Evolutionary conservation across 1,140 invertebrate genomes (phyloP).

Genomic region (Hermatobates lingyangjiaoensis): DNA sequence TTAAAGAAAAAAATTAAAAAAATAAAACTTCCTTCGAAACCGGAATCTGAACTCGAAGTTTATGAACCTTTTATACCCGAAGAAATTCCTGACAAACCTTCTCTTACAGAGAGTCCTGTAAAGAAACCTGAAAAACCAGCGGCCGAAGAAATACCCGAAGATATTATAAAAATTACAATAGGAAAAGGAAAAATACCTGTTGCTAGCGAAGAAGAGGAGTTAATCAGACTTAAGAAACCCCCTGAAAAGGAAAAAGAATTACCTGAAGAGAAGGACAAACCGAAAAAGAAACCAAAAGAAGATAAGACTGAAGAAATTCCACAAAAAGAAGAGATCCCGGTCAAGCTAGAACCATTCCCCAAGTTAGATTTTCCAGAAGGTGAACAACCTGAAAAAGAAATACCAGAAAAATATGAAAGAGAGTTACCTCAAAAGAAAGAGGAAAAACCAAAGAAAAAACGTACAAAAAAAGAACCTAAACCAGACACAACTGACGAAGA

Average conservation of each 20-base stretch:
- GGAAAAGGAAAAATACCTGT: slow-evolving; percentile 15
- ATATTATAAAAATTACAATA: slow-evolving; percentile 9
- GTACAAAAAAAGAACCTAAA: slow-evolving; percentile 13
- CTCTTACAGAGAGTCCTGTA: too few relatives aligned
- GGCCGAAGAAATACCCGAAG: slow-evolving; percentile 11
- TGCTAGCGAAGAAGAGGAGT: slow-evolving; percentile 13
- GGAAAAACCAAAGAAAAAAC: slow-evolving; percentile 19
- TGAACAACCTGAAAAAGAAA: slow-evolving; percentile 15
- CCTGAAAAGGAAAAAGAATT: slow-evolving; percentile 20
- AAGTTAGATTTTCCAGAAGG: not conserved
- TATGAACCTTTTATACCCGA: slow-evolving; percentile 16
- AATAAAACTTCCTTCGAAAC: slow-evolving; percentile 24
- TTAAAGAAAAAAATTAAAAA: slow-evolving; percentile 10
- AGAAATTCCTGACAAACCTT: not conserved
- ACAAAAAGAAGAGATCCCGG: slow-evolving; percentile 17
- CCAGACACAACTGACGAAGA: slow-evolving; percentile 18
- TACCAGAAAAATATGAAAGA: slow-evolving; percentile 1
- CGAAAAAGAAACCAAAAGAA: slow-evolving; percentile 16
- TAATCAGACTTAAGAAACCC: slow-evolving; percentile 12
- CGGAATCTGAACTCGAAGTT: slow-evolving; percentile 18
- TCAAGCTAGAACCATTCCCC: not conserved
- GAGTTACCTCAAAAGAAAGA: slow-evolving; percentile 12
- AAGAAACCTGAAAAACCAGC: slow-evolving; percentile 27
- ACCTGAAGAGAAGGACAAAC: slow-evolving; percentile 17
- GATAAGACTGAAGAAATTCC: slow-evolving; percentile 17